phyloP scores from a whole-genome alignment of 2,113 vertebrate species.

The Erinaceus europaeus region DNA sequence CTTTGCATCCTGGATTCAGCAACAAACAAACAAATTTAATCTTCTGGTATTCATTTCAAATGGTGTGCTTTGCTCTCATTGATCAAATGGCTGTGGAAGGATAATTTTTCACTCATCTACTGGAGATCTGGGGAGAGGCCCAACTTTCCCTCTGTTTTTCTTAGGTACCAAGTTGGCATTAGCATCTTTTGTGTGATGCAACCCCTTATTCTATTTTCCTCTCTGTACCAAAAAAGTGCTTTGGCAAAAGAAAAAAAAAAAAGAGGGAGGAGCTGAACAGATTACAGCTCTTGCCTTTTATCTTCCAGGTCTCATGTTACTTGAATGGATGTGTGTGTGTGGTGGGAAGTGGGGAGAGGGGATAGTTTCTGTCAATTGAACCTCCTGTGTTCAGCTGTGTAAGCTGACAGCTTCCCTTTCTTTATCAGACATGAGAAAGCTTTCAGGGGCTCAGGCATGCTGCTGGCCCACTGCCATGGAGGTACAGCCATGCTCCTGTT shows the following conservation, averaged over 20 bases:
- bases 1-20: neutral
- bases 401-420: slow-evolving; percentile 76
- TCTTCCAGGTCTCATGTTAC: slow-evolving; percentile 77
- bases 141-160: slow-evolving; percentile 46
- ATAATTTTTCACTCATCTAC: neutral
- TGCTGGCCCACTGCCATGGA: slow-evolving; percentile 64
- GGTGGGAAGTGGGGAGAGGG: no score
- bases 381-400: slow-evolving; percentile 77
- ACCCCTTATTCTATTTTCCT: slow-evolving; percentile 2
- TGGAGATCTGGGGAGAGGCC: neutral
- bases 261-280: slow-evolving; percentile 27
- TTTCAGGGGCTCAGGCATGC: slow-evolving; percentile 63
- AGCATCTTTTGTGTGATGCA: slow-evolving; percentile 68
- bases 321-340: no score
- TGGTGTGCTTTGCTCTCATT: neutral
- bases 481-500: slow-evolving; percentile 61
- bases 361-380: slow-evolving; percentile 71
- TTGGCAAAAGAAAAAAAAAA: slow-evolving; percentile 65
- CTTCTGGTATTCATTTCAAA: neutral
- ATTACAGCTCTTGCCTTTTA: slow-evolving; percentile 55
- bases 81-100: neutral
- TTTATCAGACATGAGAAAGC: slow-evolving; percentile 79
- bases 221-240: slow-evolving; percentile 59
- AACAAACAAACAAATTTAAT: neutral
- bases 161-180: slow-evolving; percentile 72